A percentile compares a stretch with the other conserved stretches of the same genome.
Conservation (phyloP, 2,888 invertebrate species). For the Elgonia sp. region DNA sequence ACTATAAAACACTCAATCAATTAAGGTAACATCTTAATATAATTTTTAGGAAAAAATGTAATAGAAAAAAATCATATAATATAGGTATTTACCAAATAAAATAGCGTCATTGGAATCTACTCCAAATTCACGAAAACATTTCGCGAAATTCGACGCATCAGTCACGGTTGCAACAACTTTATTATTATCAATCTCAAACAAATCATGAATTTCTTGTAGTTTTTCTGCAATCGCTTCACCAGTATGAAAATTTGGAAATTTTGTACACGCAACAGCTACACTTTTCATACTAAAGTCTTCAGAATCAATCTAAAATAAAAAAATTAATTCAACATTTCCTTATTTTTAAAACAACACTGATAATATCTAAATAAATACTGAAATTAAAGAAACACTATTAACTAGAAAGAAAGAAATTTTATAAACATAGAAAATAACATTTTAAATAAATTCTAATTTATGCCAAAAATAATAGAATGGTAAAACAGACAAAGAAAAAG, state of each 20-base stretch:
- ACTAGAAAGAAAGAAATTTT: no score
- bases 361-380: not conserved
- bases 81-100: conserved; percentile 41
- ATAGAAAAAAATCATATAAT: no score
- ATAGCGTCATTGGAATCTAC: conserved; percentile 8
- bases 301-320: conserved; percentile 15
- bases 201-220: not conserved
- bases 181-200: not conserved
- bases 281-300: not conserved
- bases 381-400: not conserved
- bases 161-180: conserved; percentile 7
- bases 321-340: not conserved
- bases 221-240: conserved; percentile 13
- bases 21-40: no score
- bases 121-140: conserved; percentile 22
- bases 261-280: conserved; percentile 9
- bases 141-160: conserved; percentile 6
- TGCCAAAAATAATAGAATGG: no score
- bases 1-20: no score
- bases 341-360: no score
- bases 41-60: no score
- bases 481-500: no score
- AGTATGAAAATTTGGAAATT: not conserved
- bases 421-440: no score
- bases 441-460: no score